A percentile compares a stretch with the other conserved stretches of the same genome.
Conservation (phyloP, 2,797 vertebrate species). For the Pantherophis vulpinus region DNA sequence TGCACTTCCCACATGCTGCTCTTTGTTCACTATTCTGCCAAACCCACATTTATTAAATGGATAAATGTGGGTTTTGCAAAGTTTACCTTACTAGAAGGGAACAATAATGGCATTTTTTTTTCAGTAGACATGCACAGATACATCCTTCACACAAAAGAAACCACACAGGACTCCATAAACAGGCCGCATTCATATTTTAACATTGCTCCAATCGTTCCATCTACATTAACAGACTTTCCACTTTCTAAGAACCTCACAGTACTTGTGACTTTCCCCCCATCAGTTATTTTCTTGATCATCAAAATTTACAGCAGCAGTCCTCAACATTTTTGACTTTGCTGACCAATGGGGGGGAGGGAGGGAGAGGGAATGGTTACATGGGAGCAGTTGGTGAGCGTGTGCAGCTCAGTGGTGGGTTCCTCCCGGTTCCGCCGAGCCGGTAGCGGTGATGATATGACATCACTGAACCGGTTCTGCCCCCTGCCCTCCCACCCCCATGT, state of each 20-base stretch:
- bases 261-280: not conserved
- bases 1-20: not conserved
- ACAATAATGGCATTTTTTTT: not conserved
- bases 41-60: not conserved
- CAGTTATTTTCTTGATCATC: not conserved
- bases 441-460: too few species aligned
- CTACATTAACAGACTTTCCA: not conserved
- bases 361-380: not conserved
- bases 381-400: rapidly evolving
- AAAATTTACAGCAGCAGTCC: not conserved
- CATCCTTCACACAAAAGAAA: not conserved
- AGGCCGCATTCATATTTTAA: not conserved
- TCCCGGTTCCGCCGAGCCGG: too few species aligned
- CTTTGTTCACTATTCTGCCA: not conserved
- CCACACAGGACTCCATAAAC: not conserved
- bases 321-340: not conserved
- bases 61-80: not conserved
- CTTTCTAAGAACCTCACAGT: not conserved
- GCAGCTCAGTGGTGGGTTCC: not conserved
- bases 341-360: not conserved
- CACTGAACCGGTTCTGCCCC: too few species aligned
- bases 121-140: not conserved
- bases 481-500: too few species aligned
- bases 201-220: not conserved
- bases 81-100: not conserved